Base-by-base conservation (phyloP, 2,797 vertebrate genomes). In the Urocyon cinereoargenteus region DNA sequence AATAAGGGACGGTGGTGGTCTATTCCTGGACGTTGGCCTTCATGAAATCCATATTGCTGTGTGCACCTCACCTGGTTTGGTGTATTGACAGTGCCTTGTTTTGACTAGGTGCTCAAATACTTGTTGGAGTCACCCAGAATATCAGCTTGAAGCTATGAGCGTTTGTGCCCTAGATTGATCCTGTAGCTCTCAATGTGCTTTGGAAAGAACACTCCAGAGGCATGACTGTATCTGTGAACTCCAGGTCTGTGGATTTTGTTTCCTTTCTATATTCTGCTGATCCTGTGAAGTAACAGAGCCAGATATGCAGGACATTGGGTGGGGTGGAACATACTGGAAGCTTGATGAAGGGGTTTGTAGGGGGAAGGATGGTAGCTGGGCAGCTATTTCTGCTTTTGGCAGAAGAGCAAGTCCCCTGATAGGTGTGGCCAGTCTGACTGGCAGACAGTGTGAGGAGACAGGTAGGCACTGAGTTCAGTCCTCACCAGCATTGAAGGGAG, bases 1-100 rank as follows among this genome's bases (percentile, higher is more conserved):
- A 51, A 34, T 90, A 78, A 89, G 59, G 62, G 92, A 53, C 91
- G 78, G 12, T 96, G 97, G 94, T 95, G 95, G 87, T 66, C 75
- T 34, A 26, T 53, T 82, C 57, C 91, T 96, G 95, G 94, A 77
- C 36, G n/a, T 73, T 59, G 31, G 51, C 88, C 88, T 73, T 31
- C 26, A 31, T 15, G 26, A 79, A 77, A 70, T 95, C 34, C 26
- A 4, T n/a, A 26, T 75, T 12, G 7, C 45, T 82, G 40, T 59
- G 53, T 94, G 72, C 55, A 2, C n/a, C 26, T 79, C 49, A 24
- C 86, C 61, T 72, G 31, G 19, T 91, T 40, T 18, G 0, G 5
- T 49, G 22, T 66, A 70, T 62, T 34, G 68, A 19, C 49, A 61
- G 22, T 73, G 55, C n/a, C 36, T 62, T 75, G 36, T 89, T 91